Conservation (phyloP, 2,113 vertebrate genomes). For the Colius striatus region DNA sequence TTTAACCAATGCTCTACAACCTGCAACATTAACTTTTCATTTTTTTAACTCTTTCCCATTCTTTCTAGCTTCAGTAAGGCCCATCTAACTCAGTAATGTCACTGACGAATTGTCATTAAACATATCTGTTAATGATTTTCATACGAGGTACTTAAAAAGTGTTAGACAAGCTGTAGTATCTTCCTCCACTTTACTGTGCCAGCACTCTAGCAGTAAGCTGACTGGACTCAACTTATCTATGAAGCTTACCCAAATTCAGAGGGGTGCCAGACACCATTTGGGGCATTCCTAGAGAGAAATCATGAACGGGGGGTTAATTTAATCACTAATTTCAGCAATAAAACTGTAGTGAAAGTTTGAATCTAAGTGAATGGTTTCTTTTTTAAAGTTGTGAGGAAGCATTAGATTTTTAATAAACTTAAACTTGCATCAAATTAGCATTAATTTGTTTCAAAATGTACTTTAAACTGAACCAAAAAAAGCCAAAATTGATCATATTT, state of each 20-base stretch:
- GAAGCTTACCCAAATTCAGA: not conserved
- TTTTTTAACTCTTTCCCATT: not conserved
- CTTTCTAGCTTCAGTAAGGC: not conserved
- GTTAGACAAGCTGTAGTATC: not conserved
- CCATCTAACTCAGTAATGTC: not conserved
- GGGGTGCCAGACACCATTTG: not conserved
- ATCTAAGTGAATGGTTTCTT: not conserved
- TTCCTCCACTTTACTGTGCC: not conserved
- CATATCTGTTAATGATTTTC: not conserved
- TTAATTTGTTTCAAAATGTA: not conserved
- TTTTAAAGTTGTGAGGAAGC: not conserved
- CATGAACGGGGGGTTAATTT: not conserved
- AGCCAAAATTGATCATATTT: not conserved
- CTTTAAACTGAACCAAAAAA: not conserved
- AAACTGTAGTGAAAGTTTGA: not conserved
- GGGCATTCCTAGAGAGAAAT: not conserved
- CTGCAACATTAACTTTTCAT: not conserved
- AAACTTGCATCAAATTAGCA: not conserved
- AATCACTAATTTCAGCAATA: not conserved
- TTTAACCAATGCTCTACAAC: not conserved
- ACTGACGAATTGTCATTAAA: not conserved
- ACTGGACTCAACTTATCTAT: not conserved
- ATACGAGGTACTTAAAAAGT: not conserved
- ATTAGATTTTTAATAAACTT: not conserved
- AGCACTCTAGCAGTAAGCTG: not conserved